Conservation (phyloP, 2,888 invertebrate species). For the Diarsia dahlii region DNA sequence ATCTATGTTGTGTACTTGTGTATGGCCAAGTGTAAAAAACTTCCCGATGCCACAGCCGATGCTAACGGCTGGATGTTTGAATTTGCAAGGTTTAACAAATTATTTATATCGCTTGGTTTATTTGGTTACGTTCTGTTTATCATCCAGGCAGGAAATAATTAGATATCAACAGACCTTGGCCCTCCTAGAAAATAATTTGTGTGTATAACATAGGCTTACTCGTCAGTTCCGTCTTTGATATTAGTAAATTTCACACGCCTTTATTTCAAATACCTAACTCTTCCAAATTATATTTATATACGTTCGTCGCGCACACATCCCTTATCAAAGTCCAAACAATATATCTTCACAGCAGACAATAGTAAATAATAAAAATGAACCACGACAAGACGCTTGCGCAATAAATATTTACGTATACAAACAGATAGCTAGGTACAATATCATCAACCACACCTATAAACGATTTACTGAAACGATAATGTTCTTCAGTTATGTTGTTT, state of each 20-base stretch:
- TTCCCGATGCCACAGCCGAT: too few species aligned
- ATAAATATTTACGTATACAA: constrained; percentile 21
- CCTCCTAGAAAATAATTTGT: background rate
- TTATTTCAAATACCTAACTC: background rate
- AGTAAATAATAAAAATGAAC: constrained; percentile 38
- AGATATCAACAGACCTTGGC: background rate
- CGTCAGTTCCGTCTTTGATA: background rate
- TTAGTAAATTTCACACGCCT: background rate
- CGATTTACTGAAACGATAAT: constrained; percentile 26
- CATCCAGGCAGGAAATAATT: constrained; percentile 11
- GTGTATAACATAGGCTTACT: background rate
- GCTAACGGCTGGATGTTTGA: too few species aligned
- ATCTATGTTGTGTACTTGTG: background rate
- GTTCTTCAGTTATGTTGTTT: background rate
- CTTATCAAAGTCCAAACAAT: constrained; percentile 52
- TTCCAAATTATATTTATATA: background rate
- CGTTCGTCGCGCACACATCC: background rate
- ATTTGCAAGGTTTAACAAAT: background rate
- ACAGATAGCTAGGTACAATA: background rate
- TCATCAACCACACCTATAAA: constrained; percentile 8
- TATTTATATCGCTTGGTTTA: too few species aligned
- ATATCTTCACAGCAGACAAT: constrained; percentile 32
- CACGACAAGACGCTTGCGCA: constrained; percentile 17
- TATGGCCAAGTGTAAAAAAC: background rate
- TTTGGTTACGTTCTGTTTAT: background rate